Percentiles rank a stretch among this genome's conserved stretches.
phyloP scores from a whole-genome alignment of 2,113 vertebrate species.

The Psittacula cyanocephala region DNA sequence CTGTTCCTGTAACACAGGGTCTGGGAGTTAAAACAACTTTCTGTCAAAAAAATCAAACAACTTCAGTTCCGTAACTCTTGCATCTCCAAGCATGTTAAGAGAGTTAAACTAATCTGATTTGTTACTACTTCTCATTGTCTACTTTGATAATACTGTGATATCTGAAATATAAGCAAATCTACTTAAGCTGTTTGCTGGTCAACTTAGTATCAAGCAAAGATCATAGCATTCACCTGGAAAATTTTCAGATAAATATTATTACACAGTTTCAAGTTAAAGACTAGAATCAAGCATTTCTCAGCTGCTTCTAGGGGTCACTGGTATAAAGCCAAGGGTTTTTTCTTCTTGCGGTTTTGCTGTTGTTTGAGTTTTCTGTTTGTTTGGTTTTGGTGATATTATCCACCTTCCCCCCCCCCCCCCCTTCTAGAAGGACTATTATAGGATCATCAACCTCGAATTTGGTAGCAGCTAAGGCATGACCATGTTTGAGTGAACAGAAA shows the following conservation, averaged over 20 bases:
- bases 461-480: background rate
- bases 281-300: background rate
- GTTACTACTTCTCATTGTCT: background rate
- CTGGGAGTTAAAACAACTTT: background rate
- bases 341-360: background rate
- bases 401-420: no score
- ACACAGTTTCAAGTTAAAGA: background rate
- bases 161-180: background rate
- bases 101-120: background rate
- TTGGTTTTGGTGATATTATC: background rate
- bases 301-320: background rate
- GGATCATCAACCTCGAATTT: background rate
- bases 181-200: background rate
- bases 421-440: background rate
- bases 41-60: background rate
- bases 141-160: background rate
- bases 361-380: background rate
- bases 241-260: background rate
- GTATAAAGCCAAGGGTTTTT: background rate
- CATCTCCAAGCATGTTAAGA: background rate
- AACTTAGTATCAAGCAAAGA: background rate
- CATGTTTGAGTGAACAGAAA: background rate
- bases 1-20: background rate
- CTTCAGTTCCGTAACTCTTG: background rate
- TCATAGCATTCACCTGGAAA: background rate